Base-by-base conservation (phyloP, 2,113 vertebrate genomes). In the Scalopus aquaticus region DNA sequence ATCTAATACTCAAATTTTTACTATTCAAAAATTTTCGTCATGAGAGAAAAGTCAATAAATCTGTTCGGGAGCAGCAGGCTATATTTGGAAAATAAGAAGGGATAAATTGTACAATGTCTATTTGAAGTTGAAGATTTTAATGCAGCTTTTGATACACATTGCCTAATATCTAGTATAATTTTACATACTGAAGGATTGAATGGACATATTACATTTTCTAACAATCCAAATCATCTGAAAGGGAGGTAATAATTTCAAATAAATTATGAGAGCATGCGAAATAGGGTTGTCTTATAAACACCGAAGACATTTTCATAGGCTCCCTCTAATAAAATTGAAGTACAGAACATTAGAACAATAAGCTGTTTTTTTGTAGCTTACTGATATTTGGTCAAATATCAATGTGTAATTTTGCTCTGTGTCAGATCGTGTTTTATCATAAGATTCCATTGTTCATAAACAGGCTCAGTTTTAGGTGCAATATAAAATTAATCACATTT, bases 401-500 rank as follows among this genome's bases (percentile, higher is more conserved):
- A 93, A 65, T 72, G n/a, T 91, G 16, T 44, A 88, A 92, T 81
- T 87, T 95, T 84, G 9, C 9, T 80, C 20, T 90, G 1, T 76
- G 32, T 92, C 65, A 92, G 35, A 69, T 28, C 62, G 11, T 42
- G 60, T 80, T 83, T 88, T 9, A 42, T 65, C 9, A 67, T 74
- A 49, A 46, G 6, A 89, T 42, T 83, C 7, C 3, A 30, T 90
- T 91, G 8, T 49, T 82, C 15, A 86, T 86, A 22, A 88, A 2
- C 84, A 22, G 11, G 10, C 19, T 56, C 13, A 78, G 83, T 72
- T 70, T 79, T 26, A 65, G 42, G 30, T 79, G 24, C n/a, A 72
- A 90, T n/a, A 58, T 80, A 86, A 89, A 88, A 26, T 67, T 46
- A 69, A 72, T 85, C 26, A 26, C 6, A 42, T 90, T 94, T 96